phyloP scores from a whole-genome alignment of 2,113 vertebrate species.

The Ploceus nigricollis region DNA sequence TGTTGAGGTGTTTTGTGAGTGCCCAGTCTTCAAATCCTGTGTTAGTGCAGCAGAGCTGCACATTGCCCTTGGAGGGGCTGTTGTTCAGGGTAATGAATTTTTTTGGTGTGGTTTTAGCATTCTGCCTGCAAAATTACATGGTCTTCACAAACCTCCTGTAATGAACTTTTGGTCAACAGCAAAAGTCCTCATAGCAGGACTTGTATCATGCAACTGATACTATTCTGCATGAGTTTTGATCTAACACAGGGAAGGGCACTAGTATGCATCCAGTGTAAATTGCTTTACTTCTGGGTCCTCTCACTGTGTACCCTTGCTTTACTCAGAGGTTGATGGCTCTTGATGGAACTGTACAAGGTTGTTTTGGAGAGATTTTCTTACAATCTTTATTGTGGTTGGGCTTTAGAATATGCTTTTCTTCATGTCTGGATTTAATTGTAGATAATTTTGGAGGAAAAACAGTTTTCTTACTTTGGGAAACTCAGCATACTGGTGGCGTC shows the following conservation, averaged over 20 bases:
- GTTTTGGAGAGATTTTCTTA: background rate
- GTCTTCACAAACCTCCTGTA: background rate
- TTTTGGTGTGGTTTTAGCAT: background rate
- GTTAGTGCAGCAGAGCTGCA: background rate
- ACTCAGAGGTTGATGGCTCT: background rate
- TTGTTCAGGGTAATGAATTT: background rate
- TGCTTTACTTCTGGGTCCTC: background rate
- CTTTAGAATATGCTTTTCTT: background rate
- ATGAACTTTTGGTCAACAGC: background rate
- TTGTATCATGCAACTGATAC: background rate
- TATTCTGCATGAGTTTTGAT: background rate
- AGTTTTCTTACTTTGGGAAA: background rate
- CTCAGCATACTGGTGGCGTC: background rate
- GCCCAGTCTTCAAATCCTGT: background rate
- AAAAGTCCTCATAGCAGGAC: background rate
- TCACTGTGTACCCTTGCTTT: background rate
- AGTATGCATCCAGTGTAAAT: background rate
- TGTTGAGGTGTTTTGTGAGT: background rate
- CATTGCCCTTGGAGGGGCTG: background rate
- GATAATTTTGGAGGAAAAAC: constrained; percentile 5
- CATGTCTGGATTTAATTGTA: constrained; percentile 32
- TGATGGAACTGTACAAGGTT: rapidly evolving
- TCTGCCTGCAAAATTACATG: background rate
- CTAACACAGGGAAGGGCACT: background rate
- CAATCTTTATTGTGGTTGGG: background rate